Base-by-base conservation (phyloP, 2,888 invertebrate genomes). In the Apotomis capreana region DNA sequence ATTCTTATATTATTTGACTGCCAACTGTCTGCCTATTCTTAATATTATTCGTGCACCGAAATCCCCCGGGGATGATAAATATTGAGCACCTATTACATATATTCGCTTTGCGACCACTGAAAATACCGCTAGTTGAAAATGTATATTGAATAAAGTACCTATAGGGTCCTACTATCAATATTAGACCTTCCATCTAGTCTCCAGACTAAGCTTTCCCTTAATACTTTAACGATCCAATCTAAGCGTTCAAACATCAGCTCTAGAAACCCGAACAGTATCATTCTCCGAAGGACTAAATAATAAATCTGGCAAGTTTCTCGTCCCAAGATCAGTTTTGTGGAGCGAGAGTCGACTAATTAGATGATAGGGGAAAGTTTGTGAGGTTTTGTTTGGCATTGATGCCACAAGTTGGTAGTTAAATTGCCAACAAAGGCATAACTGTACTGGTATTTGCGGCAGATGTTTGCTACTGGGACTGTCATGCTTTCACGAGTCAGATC, bases 341-440 rank as follows among this genome's bases (percentile, higher is more conserved):
- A 72, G 71, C 67, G 10, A 40, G 13, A 59, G 46, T 49, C 55
- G 55, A 13, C 44, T 68, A 68, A 72, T 68, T 68, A 72, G 68
- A 46, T 46, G 49, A 40, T 46, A 58, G 62, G 68, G 57, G 58
- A 62, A 68, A 68, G 44, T 72, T 68, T 58, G 58, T 36, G 68
- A 71, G 61, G 58, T 72, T 58, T 68, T 46, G 63, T 68, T 46
- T 61, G 57, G 15, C 44, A 54, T 68, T 63, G 55, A 67, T 57
- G 58, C 62, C 52, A 37, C 67, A 58, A 67, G 67, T 67, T 58
- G 12, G 55, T 65, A 46, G 55, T 68, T 51, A 59, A 59, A 58
- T 57, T 49, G 55, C 5, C 36, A 57, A 26, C 58, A 68, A 59
- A 59, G 49, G 12, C 12, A 57, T 3, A 57, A 36, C 26, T 54